These are phyloP conservation scores for Oligia latruncula DNA, from an alignment of 2,888 invertebrate genomes.

Conservation along the genomic window DNA sequence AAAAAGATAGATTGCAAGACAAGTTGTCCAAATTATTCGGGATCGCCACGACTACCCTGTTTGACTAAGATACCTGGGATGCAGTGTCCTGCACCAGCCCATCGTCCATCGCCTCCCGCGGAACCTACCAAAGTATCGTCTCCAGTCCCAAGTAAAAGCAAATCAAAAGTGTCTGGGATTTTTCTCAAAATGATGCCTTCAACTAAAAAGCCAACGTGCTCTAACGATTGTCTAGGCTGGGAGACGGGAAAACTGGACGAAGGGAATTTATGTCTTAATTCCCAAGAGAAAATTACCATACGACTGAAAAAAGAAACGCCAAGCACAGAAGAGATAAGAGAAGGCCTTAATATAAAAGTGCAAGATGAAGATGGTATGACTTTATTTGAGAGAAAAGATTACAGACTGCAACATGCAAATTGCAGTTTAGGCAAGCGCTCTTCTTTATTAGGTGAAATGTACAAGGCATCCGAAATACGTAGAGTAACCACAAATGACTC, in stretches of 20 bases:
- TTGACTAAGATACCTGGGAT: constrained; percentile 38
- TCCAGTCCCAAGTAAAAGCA: constrained; percentile 15
- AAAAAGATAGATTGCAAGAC: constrained; percentile 59
- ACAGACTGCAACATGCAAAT: constrained; percentile 59
- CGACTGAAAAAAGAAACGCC: constrained; percentile 71
- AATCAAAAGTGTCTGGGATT: constrained; percentile 68
- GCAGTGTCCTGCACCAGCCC: constrained; percentile 40
- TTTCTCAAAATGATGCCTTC: constrained; percentile 72
- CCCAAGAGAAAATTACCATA: constrained; percentile 74
- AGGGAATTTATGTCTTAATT: constrained; percentile 67
- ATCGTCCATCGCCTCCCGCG: background rate
- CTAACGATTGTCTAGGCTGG: constrained; percentile 65
- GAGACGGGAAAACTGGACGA: constrained; percentile 20
- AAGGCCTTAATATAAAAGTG: constrained; percentile 75
- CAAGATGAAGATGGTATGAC: constrained; percentile 79
- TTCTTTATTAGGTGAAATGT: constrained; percentile 73
- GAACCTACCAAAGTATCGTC: constrained; percentile 23
- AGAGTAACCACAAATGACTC: constrained; percentile 70
- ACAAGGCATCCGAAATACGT: constrained; percentile 73
- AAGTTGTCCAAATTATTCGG: constrained; percentile 59
- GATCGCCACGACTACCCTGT: constrained; percentile 34
- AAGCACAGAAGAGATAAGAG: constrained; percentile 77
- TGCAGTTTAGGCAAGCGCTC: constrained; percentile 47
- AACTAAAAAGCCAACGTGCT: constrained; percentile 57
- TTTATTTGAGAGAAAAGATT: constrained; percentile 79